Percentiles rank a stretch among this genome's conserved stretches.
Conservation (phyloP, 2,797 vertebrate species). For the Hippoglossus hippoglossus region DNA sequence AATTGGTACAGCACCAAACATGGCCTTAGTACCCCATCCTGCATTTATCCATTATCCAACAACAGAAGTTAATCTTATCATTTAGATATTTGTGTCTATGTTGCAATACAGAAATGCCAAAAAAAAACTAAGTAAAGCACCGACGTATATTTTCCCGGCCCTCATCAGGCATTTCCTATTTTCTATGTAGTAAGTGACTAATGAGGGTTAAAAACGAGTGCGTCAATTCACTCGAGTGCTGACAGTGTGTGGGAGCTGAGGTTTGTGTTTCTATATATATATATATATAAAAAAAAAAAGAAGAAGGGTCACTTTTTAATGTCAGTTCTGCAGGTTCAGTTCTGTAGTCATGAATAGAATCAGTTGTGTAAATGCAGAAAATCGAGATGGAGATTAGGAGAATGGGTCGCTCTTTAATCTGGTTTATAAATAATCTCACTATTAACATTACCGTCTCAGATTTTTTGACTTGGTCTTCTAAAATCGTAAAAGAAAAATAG, state of each 20-base stretch:
- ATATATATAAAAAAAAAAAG: no score
- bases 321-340: neutral
- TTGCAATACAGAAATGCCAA: neutral
- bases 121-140: no score
- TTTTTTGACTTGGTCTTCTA: neutral
- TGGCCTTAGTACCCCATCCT: neutral
- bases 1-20: neutral
- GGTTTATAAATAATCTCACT: no score
- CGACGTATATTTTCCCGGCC: no score
- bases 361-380: neutral
- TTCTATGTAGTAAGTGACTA: no score
- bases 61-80: slow-evolving; percentile 1
- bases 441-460: neutral
- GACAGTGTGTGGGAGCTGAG: neutral
- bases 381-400: neutral
- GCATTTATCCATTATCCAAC: no score
- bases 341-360: no score
- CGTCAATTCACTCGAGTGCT: neutral
- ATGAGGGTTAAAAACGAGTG: neutral
- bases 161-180: no score
- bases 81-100: no score
- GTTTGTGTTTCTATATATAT: neutral
- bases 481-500: no score
- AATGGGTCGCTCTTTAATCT: neutral
- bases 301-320: neutral